phyloP scores from a whole-genome alignment of 1,140 invertebrate genomes.

The Philopotamus ludificatus region DNA sequence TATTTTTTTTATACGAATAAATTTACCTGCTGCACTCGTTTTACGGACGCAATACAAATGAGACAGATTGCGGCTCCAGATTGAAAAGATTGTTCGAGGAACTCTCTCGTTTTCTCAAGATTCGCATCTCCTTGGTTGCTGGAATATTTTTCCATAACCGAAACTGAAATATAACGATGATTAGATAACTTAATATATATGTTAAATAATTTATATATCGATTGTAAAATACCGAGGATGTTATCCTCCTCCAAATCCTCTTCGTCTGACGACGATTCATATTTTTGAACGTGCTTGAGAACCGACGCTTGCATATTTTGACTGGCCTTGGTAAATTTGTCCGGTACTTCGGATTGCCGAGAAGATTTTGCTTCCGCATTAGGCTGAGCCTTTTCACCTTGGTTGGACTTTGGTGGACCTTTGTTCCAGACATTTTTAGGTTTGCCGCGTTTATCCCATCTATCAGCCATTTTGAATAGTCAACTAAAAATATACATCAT shows the following conservation, averaged over 20 bases:
- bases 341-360: no score
- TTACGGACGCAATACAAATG: constrained; percentile 88
- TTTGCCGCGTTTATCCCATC: background rate
- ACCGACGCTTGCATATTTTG: constrained; percentile 31
- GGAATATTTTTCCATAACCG: constrained; percentile 24
- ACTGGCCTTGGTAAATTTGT: constrained; percentile 34
- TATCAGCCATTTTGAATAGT: background rate
- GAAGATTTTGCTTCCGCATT: no score
- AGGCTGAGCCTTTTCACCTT: background rate
- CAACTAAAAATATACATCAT: background rate
- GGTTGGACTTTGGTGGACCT: background rate
- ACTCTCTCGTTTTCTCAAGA: constrained; percentile 58
- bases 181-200: background rate
- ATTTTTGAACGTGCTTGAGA: constrained; percentile 28
- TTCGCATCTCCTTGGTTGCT: constrained; percentile 9
- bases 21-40: constrained; percentile 71
- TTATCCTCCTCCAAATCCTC: constrained; percentile 34
- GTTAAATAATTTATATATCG: background rate
- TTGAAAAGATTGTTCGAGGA: constrained; percentile 73
- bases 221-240: constrained; percentile 27
- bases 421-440: background rate
- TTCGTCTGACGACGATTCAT: constrained; percentile 37
- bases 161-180: constrained; percentile 22
- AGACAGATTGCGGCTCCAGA: constrained; percentile 81
- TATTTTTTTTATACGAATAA: background rate